phyloP scores from a whole-genome alignment of 30 jellyfish, hydroid and myxozoan species.

The Catostylus mosaicus region DNA sequence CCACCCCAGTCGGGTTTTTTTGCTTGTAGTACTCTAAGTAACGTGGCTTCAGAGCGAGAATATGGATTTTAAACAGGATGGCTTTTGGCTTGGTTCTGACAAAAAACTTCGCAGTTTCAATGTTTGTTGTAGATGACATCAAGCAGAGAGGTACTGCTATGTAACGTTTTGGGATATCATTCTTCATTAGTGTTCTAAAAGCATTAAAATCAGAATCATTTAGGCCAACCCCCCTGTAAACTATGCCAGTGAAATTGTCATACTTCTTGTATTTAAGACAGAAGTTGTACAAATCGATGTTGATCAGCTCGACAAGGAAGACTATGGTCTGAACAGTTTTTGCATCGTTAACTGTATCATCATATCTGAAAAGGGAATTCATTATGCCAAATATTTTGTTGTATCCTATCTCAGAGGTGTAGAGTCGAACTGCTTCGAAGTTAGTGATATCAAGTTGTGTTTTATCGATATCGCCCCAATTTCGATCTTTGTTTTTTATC shows the following conservation, averaged over 20 bases:
- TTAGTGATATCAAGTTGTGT: slow-evolving; percentile 37
- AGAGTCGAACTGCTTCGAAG: slow-evolving; percentile 56
- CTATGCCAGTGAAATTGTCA: slow-evolving; percentile 76
- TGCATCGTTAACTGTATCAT: slow-evolving; percentile 45
- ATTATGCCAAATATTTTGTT: slow-evolving; percentile 63
- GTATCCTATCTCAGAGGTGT: slow-evolving; percentile 78
- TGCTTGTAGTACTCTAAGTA: slow-evolving; percentile 51
- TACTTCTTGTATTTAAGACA: slow-evolving; percentile 55
- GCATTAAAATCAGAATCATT: slow-evolving; percentile 61
- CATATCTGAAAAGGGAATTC: slow-evolving; percentile 77
- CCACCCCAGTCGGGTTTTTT: slow-evolving; percentile 70
- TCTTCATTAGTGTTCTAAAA: slow-evolving; percentile 36
- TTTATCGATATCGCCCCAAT: slow-evolving; percentile 88
- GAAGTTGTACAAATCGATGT: slow-evolving; percentile 74
- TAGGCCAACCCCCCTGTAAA: slow-evolving; percentile 80
- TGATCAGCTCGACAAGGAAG: slow-evolving; percentile 76
- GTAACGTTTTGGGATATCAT: slow-evolving; percentile 72
- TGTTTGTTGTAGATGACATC: slow-evolving; percentile 69
- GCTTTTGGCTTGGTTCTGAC: slow-evolving; percentile 46
- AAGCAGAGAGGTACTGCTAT: slow-evolving; percentile 85
- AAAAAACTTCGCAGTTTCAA: slow-evolving; percentile 53
- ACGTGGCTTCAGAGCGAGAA: slow-evolving; percentile 64
- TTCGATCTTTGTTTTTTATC: slow-evolving; percentile 29
- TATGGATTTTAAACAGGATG: slow-evolving; percentile 72
- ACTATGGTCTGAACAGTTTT: slow-evolving; percentile 71